These are phyloP conservation scores for Tubulanus polymorphus DNA, from an alignment of 2,888 invertebrate species.

Conservation along the genomic window DNA sequence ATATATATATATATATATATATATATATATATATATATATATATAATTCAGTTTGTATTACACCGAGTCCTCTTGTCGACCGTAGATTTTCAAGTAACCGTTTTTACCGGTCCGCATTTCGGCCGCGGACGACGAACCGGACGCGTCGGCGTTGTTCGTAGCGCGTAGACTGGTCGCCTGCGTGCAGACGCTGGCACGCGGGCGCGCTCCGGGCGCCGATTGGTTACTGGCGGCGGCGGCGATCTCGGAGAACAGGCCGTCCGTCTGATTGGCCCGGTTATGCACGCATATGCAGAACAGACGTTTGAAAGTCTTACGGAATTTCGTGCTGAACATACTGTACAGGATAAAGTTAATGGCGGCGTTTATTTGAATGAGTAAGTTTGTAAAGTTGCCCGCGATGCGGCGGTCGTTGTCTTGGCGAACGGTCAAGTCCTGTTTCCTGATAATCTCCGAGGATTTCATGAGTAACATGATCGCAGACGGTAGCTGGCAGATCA, in stretches of 20 bases:
- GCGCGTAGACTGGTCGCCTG: neutral
- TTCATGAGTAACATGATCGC: conserved; percentile 61
- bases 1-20: too few species aligned
- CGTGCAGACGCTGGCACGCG: neutral
- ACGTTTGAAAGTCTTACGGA: conserved; percentile 60
- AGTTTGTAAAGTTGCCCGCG: conserved; percentile 70
- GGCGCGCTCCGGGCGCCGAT: neutral
- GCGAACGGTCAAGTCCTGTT: conserved; percentile 23
- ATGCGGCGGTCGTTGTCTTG: conserved; percentile 27
- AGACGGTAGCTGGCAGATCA: conserved; percentile 70
- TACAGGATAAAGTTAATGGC: conserved; percentile 75
- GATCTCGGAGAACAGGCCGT: neutral
- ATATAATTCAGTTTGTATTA: neutral
- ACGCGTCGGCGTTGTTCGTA: too few species aligned
- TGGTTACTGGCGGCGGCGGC: neutral
- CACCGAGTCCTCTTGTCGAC: neutral
- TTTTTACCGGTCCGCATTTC: conserved; percentile 2
- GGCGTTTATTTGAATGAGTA: conserved; percentile 68
- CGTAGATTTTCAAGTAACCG: neutral
- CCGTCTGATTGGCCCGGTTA: neutral
- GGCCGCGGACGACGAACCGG: too few species aligned
- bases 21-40: too few species aligned
- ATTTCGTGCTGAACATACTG: conserved; percentile 71
- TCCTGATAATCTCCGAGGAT: conserved; percentile 24
- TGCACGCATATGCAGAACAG: conserved; percentile 22